phyloP scores from a whole-genome alignment of 2,797 vertebrate genomes.

The Pantherophis alleghaniensis region DNA sequence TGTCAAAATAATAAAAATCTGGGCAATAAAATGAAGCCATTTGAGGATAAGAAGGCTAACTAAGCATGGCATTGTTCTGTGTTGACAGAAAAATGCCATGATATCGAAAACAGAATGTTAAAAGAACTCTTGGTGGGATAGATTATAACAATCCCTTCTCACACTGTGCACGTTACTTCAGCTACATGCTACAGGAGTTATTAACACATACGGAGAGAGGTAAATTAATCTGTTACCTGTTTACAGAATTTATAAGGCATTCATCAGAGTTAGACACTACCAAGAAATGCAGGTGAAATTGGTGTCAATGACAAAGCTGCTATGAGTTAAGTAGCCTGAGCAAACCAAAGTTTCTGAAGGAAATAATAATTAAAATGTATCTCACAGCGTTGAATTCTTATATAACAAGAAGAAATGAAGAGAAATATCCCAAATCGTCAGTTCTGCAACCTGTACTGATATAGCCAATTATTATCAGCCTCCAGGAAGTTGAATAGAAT shows the following conservation, averaged over 20 bases:
- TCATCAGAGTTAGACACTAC: background rate
- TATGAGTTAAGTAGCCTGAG: background rate
- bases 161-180: slow-evolving; percentile 1
- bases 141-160: background rate
- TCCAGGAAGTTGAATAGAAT: background rate
- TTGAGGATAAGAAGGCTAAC: background rate
- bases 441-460: background rate
- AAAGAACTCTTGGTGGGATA: background rate
- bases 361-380: slow-evolving; percentile 22
- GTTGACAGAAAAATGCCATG: background rate
- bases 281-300: background rate
- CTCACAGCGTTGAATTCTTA: background rate
- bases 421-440: background rate
- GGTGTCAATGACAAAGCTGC: background rate
- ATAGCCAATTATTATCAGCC: background rate
- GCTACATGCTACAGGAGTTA: background rate
- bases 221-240: slow-evolving; percentile 11
- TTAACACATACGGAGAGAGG: slow-evolving; percentile 7
- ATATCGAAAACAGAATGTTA: background rate
- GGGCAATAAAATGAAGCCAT: background rate
- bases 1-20: slow-evolving; percentile 6
- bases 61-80: background rate
- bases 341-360: background rate
- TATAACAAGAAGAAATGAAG: background rate
- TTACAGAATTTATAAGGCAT: slow-evolving; percentile 18